These are phyloP conservation scores for Parnassius glacialis DNA, from an alignment of 2,888 invertebrate species.

Conservation along the genomic window DNA sequence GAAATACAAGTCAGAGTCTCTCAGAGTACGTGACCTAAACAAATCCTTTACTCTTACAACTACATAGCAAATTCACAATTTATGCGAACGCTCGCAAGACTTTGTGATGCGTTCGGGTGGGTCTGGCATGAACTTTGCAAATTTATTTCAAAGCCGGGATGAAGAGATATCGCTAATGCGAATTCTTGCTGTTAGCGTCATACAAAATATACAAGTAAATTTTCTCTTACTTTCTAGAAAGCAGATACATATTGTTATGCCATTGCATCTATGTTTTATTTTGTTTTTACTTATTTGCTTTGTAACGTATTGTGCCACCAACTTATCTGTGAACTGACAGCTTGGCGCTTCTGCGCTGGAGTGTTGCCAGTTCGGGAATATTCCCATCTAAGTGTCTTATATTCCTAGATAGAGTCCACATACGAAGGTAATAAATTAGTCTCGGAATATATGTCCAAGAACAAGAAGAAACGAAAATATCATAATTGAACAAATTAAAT, in stretches of 20 bases:
- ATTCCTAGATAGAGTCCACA: too few relatives aligned
- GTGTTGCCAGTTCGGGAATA: too few relatives aligned
- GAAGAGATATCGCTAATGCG: conserved; percentile 19
- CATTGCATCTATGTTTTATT: too few relatives aligned
- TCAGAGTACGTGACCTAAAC: conserved; percentile 17
- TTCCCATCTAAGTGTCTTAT: too few relatives aligned
- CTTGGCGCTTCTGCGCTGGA: too few relatives aligned
- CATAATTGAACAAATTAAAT: too few relatives aligned
- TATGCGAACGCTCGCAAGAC: conserved; percentile 20
- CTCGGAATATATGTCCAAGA: too few relatives aligned
- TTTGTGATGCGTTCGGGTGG: conserved; percentile 16
- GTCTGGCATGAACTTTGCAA: conserved; percentile 15
- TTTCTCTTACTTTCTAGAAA: neutral
- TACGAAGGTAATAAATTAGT: too few relatives aligned
- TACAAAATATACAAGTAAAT: neutral
- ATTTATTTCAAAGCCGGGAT: conserved; percentile 20
- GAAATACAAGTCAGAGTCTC: conserved; percentile 1
- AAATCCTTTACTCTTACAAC: conserved; percentile 19
- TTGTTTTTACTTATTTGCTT: too few relatives aligned
- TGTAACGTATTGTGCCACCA: too few relatives aligned
- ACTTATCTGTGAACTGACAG: too few relatives aligned
- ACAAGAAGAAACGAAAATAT: too few relatives aligned
- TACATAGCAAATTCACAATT: conserved; percentile 25
- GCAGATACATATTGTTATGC: neutral
- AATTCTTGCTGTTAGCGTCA: conserved; percentile 12